Evolutionary conservation across 2,888 invertebrate genomes (phyloP), one percentile per base, ranked within the genome.

Genomic region (Tetheella fluctuosa): DNA sequence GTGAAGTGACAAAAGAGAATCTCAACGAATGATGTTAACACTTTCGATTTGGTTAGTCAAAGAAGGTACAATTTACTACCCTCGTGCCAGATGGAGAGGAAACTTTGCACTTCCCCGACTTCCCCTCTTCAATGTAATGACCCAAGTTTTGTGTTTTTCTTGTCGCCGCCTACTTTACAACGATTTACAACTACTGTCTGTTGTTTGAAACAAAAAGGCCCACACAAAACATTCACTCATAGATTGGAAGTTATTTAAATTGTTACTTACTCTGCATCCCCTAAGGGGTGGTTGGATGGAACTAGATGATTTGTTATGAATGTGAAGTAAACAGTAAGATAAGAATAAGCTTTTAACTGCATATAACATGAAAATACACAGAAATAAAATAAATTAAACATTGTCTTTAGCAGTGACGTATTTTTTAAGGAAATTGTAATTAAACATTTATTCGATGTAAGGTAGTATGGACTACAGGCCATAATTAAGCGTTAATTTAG

Each of bases 101-200:
- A 89, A 89, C 89, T 89, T 89, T 79, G 80, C 85, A 88, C 88
- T 88, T 74, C 54, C 28, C 25, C n/a, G 53, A 53, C 73, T 48
- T 48, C 48, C 48, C 48, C 48, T 48, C 48, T 48, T 48, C 48
- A 48, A 48, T 39, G 78, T 88, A 88, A 90, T 87, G 86, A 88
- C 80, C 79, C 68, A 89, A 90, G 81, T 88, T 88, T 81, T 65
- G 77, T 84, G 83, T 86, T 89, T 85, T 88, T 87, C 81, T 85
- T 86, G 81, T 83, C 77, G 68, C 72, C 76, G 75, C 79, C 79
- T 76, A 77, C 79, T 84, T 81, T 78, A 72, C 76, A 73, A 76
- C 77, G 77, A 84, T 84, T 86, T 82, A 81, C 76, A 74, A 76
- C 83, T 77, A 74, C 62, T 70, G 67, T 52, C 62, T 70, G 64